Evolutionary conservation across 2,113 vertebrate genomes (phyloP), one percentile per base, ranked within the genome.

Genomic region (Pterocles burchelli): DNA sequence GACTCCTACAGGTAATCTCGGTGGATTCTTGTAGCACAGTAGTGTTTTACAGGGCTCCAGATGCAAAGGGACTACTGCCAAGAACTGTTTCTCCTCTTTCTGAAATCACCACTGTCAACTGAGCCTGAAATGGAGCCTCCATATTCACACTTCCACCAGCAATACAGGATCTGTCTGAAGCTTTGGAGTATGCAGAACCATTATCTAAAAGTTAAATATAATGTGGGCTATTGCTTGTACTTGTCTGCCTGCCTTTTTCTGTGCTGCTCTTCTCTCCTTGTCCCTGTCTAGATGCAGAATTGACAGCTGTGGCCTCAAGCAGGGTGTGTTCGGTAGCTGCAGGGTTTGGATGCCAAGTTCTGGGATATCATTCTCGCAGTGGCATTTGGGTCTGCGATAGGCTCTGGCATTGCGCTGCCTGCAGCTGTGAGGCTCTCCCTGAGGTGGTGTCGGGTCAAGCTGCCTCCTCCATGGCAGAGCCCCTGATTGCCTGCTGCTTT

Each of bases 241-340:
- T 31, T 57, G 29, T 31, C 58, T 1, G 14, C 18, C 75, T 90
- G 87, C 65, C 49, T 88, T 85, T 95, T 29, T 2, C 29, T 33
- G 46, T 22, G 14, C 49, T 41, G 33, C 62, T 90, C 57, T 93
- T 80, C 85, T 65, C 67, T 95, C 36, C 72, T 94, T 77, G 70
- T 85, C 85, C 28, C 57, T 86, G 73, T 83, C 78, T 92, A 84
- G 93, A 95, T 88, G 82, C 73, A 95, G 95, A 96, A 88, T 38
- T 85, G 94, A 96, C 97, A 98, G 97, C 98, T 98, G 98, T 94
- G 94, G 74, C 91, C 84, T 78, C 61, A 84, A 86, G 79, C 91
- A 97, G 97, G 97, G 97, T 36, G 96, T 97, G 97, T 97, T 95
- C 82, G 91, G 88, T 95, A 94, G 95, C 94, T 97, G 95, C 90